Evolutionary conservation across 1,140 invertebrate genomes (phyloP).

Genomic region (Drosophila miranda): DNA sequence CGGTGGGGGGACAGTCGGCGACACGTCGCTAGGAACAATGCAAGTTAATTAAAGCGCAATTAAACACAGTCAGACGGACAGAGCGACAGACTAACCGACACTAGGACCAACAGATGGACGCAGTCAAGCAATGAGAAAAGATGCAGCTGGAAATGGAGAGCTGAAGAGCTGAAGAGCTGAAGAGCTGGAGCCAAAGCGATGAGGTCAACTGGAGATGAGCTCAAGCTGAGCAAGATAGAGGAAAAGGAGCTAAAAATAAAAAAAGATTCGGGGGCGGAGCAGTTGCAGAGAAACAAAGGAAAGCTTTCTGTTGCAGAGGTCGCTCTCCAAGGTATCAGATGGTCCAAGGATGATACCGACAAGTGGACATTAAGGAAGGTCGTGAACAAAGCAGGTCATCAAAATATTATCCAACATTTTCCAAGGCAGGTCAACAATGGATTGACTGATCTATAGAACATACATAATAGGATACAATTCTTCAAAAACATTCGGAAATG

Average conservation of each 20-base stretch:
- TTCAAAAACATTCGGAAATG: too few relatives aligned
- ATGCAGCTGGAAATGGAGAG: constrained; percentile 20
- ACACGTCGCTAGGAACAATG: constrained; percentile 73
- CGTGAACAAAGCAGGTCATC: too few relatives aligned
- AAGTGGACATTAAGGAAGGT: too few relatives aligned
- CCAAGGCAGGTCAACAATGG: too few relatives aligned
- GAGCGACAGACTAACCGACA: not conserved
- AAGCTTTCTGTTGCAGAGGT: too few relatives aligned
- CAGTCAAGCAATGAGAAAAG: not conserved
- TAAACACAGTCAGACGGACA: constrained; percentile 52
- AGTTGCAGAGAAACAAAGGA: too few relatives aligned
- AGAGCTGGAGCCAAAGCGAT: constrained; percentile 9
- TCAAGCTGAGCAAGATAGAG: not conserved
- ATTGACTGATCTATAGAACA: too few relatives aligned
- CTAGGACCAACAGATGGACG: not conserved
- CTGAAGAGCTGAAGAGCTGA: not conserved
- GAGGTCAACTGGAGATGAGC: constrained; percentile 25
- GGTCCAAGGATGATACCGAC: too few relatives aligned
- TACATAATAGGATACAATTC: too few relatives aligned
- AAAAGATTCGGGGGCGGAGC: too few relatives aligned
- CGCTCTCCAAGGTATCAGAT: too few relatives aligned
- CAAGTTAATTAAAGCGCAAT: constrained; percentile 79
- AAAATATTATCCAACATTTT: too few relatives aligned
- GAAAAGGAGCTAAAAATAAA: not conserved
- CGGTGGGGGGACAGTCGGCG: constrained; percentile 22